Percentiles rank a stretch among this genome's conserved stretches.
These are phyloP conservation scores for Pomatostomus ruficeps DNA, from an alignment of 2,113 vertebrate species.

Conservation along the genomic window DNA sequence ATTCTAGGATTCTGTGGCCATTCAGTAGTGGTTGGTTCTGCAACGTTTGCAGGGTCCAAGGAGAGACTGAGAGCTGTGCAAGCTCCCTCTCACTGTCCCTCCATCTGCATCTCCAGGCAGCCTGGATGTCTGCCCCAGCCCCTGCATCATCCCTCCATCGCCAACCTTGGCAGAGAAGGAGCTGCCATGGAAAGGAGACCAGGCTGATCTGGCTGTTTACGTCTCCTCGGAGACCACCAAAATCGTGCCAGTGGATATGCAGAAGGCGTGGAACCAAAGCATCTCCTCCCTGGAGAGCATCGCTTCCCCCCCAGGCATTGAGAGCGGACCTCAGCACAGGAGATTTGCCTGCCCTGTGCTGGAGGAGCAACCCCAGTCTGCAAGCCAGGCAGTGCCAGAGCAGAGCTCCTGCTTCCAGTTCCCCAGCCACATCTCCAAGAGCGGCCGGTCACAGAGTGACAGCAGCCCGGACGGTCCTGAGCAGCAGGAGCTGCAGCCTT, in stretches of 20 bases:
- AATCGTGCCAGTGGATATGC: constrained; percentile 92
- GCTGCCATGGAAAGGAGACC: constrained; percentile 87
- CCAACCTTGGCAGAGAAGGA: constrained; percentile 83
- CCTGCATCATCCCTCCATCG: constrained; percentile 71
- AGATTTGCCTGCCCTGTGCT: constrained; percentile 65
- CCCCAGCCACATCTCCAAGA: constrained; percentile 61
- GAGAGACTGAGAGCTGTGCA: neutral
- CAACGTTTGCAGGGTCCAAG: neutral
- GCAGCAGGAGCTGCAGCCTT: constrained; percentile 83
- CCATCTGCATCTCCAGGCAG: constrained; percentile 61
- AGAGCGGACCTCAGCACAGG: constrained; percentile 69
- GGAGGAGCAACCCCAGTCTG: constrained; percentile 54
- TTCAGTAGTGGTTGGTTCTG: neutral
- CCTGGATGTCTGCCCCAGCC: constrained; percentile 81
- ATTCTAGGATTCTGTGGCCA: neutral
- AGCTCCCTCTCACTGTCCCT: neutral
- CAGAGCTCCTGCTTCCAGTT: constrained; percentile 77
- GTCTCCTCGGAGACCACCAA: constrained; percentile 92
- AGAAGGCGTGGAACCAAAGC: constrained; percentile 95
- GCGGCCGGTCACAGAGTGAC: constrained; percentile 67
- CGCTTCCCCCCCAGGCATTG: constrained; percentile 78
- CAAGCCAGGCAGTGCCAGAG: neutral
- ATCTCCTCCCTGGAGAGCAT: constrained; percentile 94
- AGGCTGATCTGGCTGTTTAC: constrained; percentile 83
- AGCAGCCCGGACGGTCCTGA: constrained; percentile 61